phyloP scores from a whole-genome alignment of 2,888 invertebrate genomes.

The Athalia circularis region DNA sequence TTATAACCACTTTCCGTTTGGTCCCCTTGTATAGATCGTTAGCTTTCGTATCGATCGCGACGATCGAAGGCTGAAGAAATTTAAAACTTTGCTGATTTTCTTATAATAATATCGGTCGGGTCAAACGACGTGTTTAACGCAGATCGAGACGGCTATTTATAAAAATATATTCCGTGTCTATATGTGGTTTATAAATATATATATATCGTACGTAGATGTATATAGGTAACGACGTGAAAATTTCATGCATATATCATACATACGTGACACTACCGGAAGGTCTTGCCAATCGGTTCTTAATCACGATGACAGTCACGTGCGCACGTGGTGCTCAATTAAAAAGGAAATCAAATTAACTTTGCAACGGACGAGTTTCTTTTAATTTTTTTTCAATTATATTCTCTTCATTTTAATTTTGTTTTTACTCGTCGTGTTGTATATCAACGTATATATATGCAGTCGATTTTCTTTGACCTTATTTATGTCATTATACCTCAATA shows the following conservation, averaged over 20 bases:
- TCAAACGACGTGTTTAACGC: no score
- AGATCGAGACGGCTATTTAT: no score
- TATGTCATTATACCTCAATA: no score
- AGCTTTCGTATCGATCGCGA: slow-evolving; percentile 15
- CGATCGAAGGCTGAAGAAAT: not conserved
- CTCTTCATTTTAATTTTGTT: no score
- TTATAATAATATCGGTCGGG: not conserved
- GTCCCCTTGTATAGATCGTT: not conserved
- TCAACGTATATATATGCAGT: no score
- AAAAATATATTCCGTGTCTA: not conserved
- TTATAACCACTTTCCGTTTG: not conserved
- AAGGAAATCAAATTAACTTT: not conserved
- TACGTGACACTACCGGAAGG: slow-evolving; percentile 28
- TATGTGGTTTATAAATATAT: not conserved
- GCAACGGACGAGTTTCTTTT: no score
- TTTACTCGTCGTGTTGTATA: no score
- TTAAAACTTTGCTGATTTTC: no score
- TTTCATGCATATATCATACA: not conserved
- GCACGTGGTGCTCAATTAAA: slow-evolving; percentile 36
- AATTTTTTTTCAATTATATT: no score
- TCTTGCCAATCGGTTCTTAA: slow-evolving; percentile 40
- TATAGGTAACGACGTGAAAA: not conserved
- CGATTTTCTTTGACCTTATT: no score
- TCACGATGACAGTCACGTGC: slow-evolving; percentile 40
- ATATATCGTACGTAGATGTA: not conserved